Evolutionary conservation across 2,888 invertebrate genomes (phyloP), one percentile per base, ranked within the genome.

Genomic region (Melieria picta): DNA sequence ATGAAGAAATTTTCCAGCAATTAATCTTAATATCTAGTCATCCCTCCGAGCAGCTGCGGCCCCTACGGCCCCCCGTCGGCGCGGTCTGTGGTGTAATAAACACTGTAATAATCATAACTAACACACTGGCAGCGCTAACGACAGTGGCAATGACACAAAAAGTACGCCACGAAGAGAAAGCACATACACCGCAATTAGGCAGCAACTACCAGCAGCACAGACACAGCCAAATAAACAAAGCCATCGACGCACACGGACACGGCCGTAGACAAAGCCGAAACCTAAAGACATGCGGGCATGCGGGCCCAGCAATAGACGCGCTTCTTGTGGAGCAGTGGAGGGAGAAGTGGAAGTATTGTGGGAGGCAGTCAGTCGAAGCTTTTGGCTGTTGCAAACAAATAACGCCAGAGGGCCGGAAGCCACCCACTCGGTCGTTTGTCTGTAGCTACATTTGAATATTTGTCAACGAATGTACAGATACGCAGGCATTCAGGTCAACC

Each of bases 81-180:
- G 30, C 30, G 3, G 30, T 30, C 30, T 30, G 30, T 75, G 74
- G 67, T 72, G 82, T 77, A 80, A 81, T 81, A 81, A 81, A 82
- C 80, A 81, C 80, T 79, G 76, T 75, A 78, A 81, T 81, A 81
- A 81, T 79, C 79, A 81, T 81, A 81, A 81, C 80, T 81, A 81
- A 80, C 80, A 64, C 75, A 74, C 50, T 52, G 43, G 72, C 69
- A 79, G 77, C 79, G 63, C 65, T 50, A 46, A 69, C 47, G 71
- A 57, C 47, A 70, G 47, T 46, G 56, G 56, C 56, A 57, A 57
- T 57, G 16, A 10, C 58, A 65, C 58, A 65, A 71, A 72, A 57
- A 66, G 56, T 55, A 46, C 42, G 47, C 16, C 13, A 43, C 42
- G 43, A 62, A 9, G 58, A 7, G 13, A 10, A 4, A 7, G 7